Conservation (phyloP, 2,888 invertebrate species). For the Ormyrus rosae region DNA sequence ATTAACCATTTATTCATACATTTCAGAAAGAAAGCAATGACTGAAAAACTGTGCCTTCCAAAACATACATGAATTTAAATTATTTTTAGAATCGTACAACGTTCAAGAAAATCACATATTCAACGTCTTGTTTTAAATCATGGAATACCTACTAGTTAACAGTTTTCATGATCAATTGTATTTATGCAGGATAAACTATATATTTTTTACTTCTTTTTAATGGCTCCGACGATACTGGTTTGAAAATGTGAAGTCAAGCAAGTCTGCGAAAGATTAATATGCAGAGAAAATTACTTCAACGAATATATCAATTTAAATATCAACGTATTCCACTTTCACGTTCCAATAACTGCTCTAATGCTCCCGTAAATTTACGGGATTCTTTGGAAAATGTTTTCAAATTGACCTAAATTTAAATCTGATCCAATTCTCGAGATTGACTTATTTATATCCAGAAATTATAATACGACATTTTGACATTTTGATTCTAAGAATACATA, state of each 20-base stretch:
- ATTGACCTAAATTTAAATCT: too few species aligned
- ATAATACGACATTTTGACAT: too few species aligned
- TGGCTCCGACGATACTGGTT: background rate
- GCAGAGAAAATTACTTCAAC: conserved; percentile 13
- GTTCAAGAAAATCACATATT: background rate
- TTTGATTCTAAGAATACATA: too few species aligned
- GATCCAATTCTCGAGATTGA: too few species aligned
- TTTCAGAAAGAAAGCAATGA: conserved; percentile 1
- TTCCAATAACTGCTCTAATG: conserved; percentile 35
- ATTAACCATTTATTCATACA: conserved; percentile 16
- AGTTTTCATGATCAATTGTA: conserved; percentile 30
- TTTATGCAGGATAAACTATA: conserved; percentile 15
- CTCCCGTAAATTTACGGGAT: background rate
- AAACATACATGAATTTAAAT: background rate
- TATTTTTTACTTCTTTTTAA: conserved; percentile 12
- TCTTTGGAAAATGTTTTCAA: background rate
- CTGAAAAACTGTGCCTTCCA: background rate
- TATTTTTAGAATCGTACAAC: background rate
- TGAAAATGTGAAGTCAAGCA: conserved; percentile 22
- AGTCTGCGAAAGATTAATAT: conserved; percentile 21
- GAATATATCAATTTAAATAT: conserved; percentile 21
- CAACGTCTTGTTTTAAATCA: background rate
- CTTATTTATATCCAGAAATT: too few species aligned
- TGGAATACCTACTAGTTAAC: background rate
- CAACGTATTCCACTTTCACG: conserved; percentile 28